Evolutionary conservation across 2,888 invertebrate species (phyloP), one percentile per base, ranked within the genome.

Genomic region (Tachina fera): DNA sequence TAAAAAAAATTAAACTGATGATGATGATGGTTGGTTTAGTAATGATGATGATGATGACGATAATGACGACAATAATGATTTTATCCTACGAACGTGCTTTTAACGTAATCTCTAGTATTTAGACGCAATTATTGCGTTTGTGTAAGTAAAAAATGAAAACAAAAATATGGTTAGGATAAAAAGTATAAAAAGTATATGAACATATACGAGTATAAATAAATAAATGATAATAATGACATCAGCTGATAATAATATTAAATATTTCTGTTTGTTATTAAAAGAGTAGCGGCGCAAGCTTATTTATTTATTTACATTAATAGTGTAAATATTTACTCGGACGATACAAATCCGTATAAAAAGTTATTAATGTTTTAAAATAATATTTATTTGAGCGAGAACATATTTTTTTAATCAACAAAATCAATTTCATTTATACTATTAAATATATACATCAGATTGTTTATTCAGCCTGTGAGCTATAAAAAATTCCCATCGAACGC

Each of bases 61-160:
- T 60, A 22, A 60, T 14, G 80, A 72, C 22, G 63, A 79, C 83
- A 86, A 83, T 80, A 83, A 86, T 83, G 86, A 86, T 83, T 86
- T 83, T 83, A 89, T 88, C 88, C 88, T 67, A 85, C 72, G 87
- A 85, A 88, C 89, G 89, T 89, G 89, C 88, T 87, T 89, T 88
- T 88, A 86, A 87, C 88, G 87, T 88, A 89, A 89, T 89, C 88
- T 88, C 84, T 83, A 86, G 89, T 87, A 89, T 89, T 89, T 89
- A 87, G 83, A 86, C 87, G 78, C 88, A 88, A 88, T 88, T 88
- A 89, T 88, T 89, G 89, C 88, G 87, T 87, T 88, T 83, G 86
- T 86, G 63, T 76, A 75, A 84, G 63, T 78, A 68, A 71, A 75
- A 58, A 70, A 78, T 14, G 6, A 68, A 71, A 63, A 75, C 51